Conservation (phyloP, 2,797 vertebrate species). For the Xenops minutus region DNA sequence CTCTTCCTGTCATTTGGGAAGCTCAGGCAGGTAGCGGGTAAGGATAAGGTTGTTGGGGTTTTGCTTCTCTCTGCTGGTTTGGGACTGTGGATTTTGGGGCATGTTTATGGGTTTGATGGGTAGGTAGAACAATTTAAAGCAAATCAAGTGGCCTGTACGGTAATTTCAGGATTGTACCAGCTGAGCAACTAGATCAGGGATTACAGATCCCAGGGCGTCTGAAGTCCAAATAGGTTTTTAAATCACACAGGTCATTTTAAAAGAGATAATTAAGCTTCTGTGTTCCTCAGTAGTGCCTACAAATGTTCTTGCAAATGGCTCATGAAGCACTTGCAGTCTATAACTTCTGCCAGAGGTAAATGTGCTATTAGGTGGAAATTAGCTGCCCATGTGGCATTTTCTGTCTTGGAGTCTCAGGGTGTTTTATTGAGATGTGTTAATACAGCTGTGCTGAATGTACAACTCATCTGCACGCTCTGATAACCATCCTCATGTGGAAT, state of each 20-base stretch:
- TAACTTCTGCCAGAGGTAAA: constrained; percentile 18
- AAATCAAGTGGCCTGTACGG: background rate
- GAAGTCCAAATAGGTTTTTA: constrained; percentile 5
- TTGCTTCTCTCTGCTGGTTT: background rate
- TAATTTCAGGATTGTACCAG: background rate
- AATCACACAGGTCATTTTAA: constrained; percentile 8
- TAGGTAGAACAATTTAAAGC: background rate
- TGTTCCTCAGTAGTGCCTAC: background rate
- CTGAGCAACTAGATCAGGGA: background rate
- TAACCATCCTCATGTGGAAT: constrained; percentile 6
- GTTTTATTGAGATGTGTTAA: background rate
- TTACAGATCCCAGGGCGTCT: background rate
- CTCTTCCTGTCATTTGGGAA: background rate
- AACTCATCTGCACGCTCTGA: background rate
- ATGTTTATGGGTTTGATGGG: background rate
- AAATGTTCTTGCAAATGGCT: constrained; percentile 5
- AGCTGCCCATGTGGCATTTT: background rate
- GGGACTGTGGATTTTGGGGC: background rate
- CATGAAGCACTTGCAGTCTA: background rate
- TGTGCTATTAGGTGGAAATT: constrained; percentile 9
- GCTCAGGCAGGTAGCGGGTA: background rate
- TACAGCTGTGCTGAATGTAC: background rate
- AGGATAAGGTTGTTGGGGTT: background rate
- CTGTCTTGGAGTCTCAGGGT: background rate
- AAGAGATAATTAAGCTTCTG: constrained; percentile 22